Base-by-base conservation (phyloP, 92 coral and sea anemone genomes). In the Ricordea florida region DNA sequence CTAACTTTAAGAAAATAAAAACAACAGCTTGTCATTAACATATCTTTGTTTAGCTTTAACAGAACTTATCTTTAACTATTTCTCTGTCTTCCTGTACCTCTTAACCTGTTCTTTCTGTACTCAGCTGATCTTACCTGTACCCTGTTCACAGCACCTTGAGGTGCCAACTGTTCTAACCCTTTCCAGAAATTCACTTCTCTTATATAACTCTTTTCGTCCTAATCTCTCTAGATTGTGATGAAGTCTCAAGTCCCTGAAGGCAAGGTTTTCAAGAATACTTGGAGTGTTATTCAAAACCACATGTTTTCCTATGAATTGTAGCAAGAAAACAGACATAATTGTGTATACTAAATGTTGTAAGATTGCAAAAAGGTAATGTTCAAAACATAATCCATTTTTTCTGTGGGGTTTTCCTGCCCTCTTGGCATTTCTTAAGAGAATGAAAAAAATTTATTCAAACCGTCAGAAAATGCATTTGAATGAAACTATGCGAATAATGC, bases 401-500 rank as follows among this genome's bases (percentile, higher is more conserved):
- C 35, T 30, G 53, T 4, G 53, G 28, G 27, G 38, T 34, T 22
- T 52, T 8, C 10, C 6, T 30, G 24, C 23, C 5, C 3, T 25
- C 28, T 50, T 49, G 49, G 48, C 15, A 34, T 28, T 26, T n/a
- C n/a, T 6, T 35, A 32, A 32, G 33, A 10, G 14, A 29, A 11
- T 66, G 3, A 18, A 66, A 66, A 27, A 0, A 24, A 3, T 18
- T 45, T 11, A 10, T 31, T 29, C 23, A 66, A 66, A 66, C 73
- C 22, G 21, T 20, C 62, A 35, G 9, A 32, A 69, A 37, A 24
- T 69, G 63, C 63, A 36, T 58, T 15, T 37, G 76, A 43, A 42
- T 26, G 37, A 84, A 84, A 78, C 90, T 84, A 84, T 84, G 73
- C 68, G 50, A 84, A 62, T 32, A 66, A 84, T 88, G 65, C 30